A percentile compares a stretch with the other conserved stretches of the same genome.
phyloP scores from a whole-genome alignment of 2,797 vertebrate genomes.

The Orestias chungarensis region DNA sequence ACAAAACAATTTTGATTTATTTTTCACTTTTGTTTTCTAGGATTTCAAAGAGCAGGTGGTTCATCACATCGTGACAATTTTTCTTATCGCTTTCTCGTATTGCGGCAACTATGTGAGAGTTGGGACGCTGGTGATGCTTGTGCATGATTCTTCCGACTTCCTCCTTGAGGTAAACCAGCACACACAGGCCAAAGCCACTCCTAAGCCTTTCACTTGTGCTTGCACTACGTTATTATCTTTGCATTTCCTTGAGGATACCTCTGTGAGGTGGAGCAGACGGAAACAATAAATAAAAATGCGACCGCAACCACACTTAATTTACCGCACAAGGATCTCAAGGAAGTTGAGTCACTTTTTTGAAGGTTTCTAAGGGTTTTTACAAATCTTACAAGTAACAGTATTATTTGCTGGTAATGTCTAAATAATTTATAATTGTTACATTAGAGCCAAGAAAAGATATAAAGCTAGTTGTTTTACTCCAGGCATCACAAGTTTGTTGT shows the following conservation, averaged over 20 bases:
- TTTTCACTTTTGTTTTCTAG: conserved; percentile 61
- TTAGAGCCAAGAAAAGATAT: conserved; percentile 35
- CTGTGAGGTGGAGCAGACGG: neutral
- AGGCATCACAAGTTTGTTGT: neutral
- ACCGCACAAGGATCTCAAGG: neutral
- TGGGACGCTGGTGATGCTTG: conserved; percentile 85
- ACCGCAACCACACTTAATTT: neutral
- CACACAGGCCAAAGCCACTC: neutral
- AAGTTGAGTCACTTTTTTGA: neutral
- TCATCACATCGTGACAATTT: conserved; percentile 86
- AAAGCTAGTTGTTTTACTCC: conserved; percentile 23
- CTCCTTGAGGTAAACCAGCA: conserved; percentile 84
- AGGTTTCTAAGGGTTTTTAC: neutral
- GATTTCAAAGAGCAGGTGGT: conserved; percentile 89
- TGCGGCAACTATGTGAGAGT: conserved; percentile 83
- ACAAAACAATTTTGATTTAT: neutral
- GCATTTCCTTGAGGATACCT: neutral
- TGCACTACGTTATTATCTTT: neutral
- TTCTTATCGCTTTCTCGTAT: conserved; percentile 87
- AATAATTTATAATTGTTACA: conserved; percentile 7
- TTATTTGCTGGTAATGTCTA: conserved; percentile 54
- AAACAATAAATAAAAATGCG: neutral
- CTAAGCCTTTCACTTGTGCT: neutral
- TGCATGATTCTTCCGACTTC: conserved; percentile 86
- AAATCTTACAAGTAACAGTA: neutral